These are phyloP conservation scores for Drosophila quinaria DNA, from an alignment of 2,888 invertebrate genomes.

Conservation along the genomic window DNA sequence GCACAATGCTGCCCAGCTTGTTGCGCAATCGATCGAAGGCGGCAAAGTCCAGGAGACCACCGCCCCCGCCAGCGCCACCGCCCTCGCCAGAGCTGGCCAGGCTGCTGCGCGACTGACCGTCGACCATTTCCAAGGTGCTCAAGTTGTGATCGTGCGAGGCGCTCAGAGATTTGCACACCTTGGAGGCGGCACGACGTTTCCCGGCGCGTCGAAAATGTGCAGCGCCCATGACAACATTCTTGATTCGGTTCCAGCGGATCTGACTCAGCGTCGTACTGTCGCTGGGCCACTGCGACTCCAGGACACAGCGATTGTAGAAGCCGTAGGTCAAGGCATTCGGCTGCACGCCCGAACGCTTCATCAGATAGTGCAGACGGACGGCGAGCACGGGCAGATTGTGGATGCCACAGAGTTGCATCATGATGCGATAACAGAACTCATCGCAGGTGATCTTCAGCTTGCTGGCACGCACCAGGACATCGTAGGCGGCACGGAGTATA, in stretches of 20 bases:
- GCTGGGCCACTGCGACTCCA: conserved; percentile 98
- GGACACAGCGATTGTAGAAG: conserved; percentile 91
- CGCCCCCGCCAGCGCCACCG: conserved; percentile 59
- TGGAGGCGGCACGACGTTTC: conserved; percentile 87
- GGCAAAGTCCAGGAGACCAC: conserved; percentile 85
- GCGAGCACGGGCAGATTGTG: conserved; percentile 97
- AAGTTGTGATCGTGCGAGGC: conserved; percentile 85
- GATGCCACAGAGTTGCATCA: conserved; percentile 99
- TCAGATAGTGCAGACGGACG: conserved; percentile 94
- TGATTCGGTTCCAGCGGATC: conserved; percentile 96
- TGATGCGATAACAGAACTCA: conserved; percentile 98
- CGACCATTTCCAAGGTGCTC: conserved; percentile 84
- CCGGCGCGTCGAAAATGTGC: conserved; percentile 95
- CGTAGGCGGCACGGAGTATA: conserved; percentile 92
- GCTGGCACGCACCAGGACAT: conserved; percentile 94
- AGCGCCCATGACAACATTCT: conserved; percentile 96
- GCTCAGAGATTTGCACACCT: conserved; percentile 84
- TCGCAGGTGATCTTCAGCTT: conserved; percentile 94
- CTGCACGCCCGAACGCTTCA: conserved; percentile 96
- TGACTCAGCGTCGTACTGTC: conserved; percentile 91
- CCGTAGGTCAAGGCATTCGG: conserved; percentile 99
- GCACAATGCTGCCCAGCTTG: conserved; percentile 89
- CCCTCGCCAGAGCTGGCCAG: conserved; percentile 82
- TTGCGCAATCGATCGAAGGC: conserved; percentile 88
- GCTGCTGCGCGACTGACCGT: conserved; percentile 85